These are phyloP conservation scores for Syrista parreyssii DNA, from an alignment of 2,888 invertebrate genomes.

Conservation along the genomic window DNA sequence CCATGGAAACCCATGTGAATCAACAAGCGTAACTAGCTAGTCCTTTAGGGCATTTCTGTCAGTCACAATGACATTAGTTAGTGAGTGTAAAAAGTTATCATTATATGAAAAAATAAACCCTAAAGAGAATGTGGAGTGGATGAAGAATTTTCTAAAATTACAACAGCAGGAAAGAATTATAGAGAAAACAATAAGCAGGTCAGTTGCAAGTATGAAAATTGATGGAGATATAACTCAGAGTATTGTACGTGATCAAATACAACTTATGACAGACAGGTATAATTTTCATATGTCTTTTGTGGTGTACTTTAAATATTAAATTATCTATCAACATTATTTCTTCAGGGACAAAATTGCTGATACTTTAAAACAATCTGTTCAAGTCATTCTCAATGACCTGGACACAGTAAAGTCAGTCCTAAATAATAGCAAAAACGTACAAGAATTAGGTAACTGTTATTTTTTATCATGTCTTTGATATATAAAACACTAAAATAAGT, in stretches of 20 bases:
- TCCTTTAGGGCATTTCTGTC: neutral
- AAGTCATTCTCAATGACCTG: slow-evolving; percentile 40
- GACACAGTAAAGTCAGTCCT: slow-evolving; percentile 37
- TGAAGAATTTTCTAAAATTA: slow-evolving; percentile 46
- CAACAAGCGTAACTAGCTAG: neutral
- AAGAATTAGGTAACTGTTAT: slow-evolving; percentile 46
- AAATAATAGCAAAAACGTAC: slow-evolving; percentile 35
- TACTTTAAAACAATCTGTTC: slow-evolving; percentile 29
- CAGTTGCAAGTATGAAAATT: slow-evolving; percentile 49
- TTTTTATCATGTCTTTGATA: neutral
- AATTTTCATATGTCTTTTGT: slow-evolving; percentile 7
- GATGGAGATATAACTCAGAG: slow-evolving; percentile 38
- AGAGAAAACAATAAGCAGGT: slow-evolving; percentile 45
- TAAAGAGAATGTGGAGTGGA: slow-evolving; percentile 33
- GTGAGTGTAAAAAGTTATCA: neutral
- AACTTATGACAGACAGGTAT: slow-evolving; percentile 46
- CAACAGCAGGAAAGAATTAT: slow-evolving; percentile 54
- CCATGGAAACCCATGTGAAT: slow-evolving; percentile 3
- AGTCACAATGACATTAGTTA: neutral
- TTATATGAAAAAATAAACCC: neutral
- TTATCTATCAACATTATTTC: slow-evolving; percentile 14
- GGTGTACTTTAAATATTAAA: slow-evolving; percentile 15
- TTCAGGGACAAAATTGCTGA: slow-evolving; percentile 33
- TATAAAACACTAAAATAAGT: slow-evolving; percentile 6
- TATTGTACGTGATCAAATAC: slow-evolving; percentile 38